These are phyloP conservation scores for Cynopterus brachyotis DNA, from an alignment of 2,113 vertebrate genomes.

Conservation along the genomic window DNA sequence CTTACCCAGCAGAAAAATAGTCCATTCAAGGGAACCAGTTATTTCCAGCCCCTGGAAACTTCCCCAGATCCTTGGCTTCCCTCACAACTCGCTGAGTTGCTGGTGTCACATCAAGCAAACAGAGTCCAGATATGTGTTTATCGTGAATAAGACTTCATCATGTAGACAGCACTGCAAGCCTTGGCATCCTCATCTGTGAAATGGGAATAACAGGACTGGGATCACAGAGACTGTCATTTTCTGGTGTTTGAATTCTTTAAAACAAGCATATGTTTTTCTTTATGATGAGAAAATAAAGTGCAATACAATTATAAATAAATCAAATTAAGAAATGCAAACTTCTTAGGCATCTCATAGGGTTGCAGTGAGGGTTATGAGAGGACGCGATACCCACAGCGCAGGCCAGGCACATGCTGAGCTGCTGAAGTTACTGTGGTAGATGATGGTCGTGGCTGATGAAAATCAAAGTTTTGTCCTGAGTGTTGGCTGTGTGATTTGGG, in stretches of 20 bases:
- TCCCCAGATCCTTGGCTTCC: background rate
- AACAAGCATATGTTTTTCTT: background rate
- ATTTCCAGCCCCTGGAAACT: background rate
- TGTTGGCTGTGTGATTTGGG: background rate
- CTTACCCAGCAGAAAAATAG: background rate
- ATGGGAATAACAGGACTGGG: background rate
- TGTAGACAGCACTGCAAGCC: background rate
- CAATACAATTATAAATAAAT: background rate
- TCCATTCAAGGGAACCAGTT: background rate
- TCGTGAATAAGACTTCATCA: background rate
- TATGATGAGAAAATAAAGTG: background rate
- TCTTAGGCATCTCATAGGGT: rapidly evolving
- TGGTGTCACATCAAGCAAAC: background rate
- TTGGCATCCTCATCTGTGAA: background rate
- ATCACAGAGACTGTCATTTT: background rate
- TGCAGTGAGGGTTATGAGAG: background rate
- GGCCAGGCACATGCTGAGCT: rapidly evolving
- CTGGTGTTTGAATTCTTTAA: background rate
- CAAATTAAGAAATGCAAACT: background rate
- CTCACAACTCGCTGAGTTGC: background rate
- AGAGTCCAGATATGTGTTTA: background rate
- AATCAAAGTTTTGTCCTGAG: background rate
- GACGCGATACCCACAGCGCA: rapidly evolving
- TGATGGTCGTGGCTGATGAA: background rate
- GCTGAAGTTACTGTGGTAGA: background rate